A percentile compares a stretch with the other conserved stretches of the same genome.
phyloP scores from a whole-genome alignment of 30 jellyfish, hydroid and myxozoan genomes.

The Hydractinia echinata region DNA sequence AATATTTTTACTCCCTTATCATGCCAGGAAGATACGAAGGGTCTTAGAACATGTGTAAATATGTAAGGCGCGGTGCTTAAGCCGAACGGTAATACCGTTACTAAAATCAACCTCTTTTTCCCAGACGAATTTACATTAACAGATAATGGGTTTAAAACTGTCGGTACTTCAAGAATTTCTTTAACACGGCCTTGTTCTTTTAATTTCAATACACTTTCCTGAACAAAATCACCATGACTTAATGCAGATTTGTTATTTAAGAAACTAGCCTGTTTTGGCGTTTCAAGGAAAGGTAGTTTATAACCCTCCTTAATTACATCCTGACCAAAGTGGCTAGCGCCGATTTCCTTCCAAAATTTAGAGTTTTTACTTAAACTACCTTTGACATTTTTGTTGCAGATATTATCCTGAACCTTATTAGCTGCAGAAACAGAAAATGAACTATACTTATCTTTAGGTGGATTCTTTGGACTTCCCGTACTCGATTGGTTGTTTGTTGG shows the following conservation, averaged over 20 bases:
- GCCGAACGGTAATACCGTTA: no score
- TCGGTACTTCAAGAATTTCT: no score
- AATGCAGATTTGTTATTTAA: conserved; percentile 4
- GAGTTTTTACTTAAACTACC: neutral
- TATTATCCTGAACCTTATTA: no score
- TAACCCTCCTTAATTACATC: conserved; percentile 1
- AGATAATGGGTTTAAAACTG: conserved; percentile 7
- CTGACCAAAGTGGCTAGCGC: neutral
- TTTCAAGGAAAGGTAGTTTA: neutral
- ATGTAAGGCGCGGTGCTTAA: no score
- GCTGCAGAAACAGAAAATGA: neutral
- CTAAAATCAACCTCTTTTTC: conserved; percentile 11
- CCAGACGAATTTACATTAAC: neutral
- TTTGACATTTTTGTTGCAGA: neutral
- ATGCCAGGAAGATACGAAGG: no score
- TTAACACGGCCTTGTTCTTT: neutral
- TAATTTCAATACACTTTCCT: neutral
- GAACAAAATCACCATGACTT: neutral
- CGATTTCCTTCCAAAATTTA: neutral
- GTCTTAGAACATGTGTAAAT: no score
- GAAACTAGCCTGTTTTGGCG: neutral
- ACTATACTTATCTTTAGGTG: conserved; percentile 3
- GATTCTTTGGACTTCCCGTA: neutral
- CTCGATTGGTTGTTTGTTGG: neutral
- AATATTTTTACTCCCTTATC: no score